Conservation (phyloP, 2,113 vertebrate genomes). For the Bos javanicus region DNA sequence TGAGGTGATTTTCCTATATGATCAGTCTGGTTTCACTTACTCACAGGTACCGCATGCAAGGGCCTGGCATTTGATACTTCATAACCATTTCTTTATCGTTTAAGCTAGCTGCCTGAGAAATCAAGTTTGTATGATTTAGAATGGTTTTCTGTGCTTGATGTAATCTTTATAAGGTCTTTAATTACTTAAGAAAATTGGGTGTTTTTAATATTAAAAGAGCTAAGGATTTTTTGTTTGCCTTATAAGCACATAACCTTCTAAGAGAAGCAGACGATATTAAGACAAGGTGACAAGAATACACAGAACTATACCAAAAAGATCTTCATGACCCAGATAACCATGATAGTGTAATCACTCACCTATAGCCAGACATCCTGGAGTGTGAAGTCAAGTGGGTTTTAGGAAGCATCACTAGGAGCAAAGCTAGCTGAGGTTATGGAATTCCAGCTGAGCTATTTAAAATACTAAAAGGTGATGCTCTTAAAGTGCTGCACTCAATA, state of each 20-base stretch:
- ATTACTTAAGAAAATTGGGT: neutral
- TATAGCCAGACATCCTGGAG: neutral
- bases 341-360: neutral
- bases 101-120: neutral
- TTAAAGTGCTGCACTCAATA: neutral
- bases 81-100: neutral
- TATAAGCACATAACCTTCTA: neutral
- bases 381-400: neutral
- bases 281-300: neutral
- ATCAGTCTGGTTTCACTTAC: neutral
- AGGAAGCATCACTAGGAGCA: neutral
- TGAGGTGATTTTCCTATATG: constrained; percentile 84
- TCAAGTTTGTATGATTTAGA: neutral
- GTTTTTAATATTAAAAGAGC: neutral
- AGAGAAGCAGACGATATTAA: neutral
- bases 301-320: neutral
- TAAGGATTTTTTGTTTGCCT: neutral
- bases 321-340: neutral
- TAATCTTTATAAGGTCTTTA: neutral
- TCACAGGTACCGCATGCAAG: neutral
- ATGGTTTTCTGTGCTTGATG: neutral
- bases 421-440: neutral
- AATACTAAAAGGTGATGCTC: neutral
- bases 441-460: neutral
- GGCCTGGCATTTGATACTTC: neutral